A percentile compares a stretch with the other conserved stretches of the same genome.
phyloP scores from a whole-genome alignment of 2,888 invertebrate genomes.

The Malachius bipustulatus region DNA sequence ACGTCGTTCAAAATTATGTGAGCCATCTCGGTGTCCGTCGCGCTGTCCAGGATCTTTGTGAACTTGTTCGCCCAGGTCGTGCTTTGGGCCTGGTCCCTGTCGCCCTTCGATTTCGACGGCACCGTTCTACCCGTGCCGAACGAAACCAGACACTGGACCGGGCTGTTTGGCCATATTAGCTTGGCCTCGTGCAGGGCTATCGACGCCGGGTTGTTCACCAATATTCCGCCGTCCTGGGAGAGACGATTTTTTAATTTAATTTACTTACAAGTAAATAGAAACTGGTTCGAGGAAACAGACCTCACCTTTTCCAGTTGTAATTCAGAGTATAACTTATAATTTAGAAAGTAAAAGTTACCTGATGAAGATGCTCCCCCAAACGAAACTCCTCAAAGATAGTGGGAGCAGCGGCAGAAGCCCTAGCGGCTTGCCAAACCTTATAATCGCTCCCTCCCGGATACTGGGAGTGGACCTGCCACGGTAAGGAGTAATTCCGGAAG shows the following conservation, averaged over 20 bases:
- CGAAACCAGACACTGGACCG: conserved; percentile 67
- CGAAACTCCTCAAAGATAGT: conserved; percentile 77
- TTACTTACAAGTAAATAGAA: no score
- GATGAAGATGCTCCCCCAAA: conserved; percentile 53
- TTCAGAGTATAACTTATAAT: no score
- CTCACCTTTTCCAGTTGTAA: no score
- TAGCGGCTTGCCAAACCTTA: conserved; percentile 67
- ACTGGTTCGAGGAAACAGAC: no score
- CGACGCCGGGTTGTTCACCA: conserved; percentile 79
- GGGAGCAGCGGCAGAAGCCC: conserved; percentile 85
- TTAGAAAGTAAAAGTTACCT: conserved; percentile 34
- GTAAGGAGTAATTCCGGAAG: conserved; percentile 73
- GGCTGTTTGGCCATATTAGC: conserved; percentile 62
- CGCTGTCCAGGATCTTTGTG: conserved; percentile 66
- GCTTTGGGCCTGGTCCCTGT: conserved; percentile 20
- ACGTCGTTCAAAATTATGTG: conserved; percentile 64
- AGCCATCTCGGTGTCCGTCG: conserved; percentile 77
- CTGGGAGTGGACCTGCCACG: conserved; percentile 53
- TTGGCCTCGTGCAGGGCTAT: conserved; percentile 78
- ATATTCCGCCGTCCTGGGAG: conserved; percentile 63
- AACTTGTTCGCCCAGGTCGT: conserved; percentile 67
- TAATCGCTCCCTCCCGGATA: conserved; percentile 59
- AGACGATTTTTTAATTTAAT: no score
- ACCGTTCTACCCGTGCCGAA: conserved; percentile 62
- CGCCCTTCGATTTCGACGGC: conserved; percentile 28